These are phyloP conservation scores for Diadromus collaris DNA, from an alignment of 2,888 invertebrate genomes.

Conservation along the genomic window DNA sequence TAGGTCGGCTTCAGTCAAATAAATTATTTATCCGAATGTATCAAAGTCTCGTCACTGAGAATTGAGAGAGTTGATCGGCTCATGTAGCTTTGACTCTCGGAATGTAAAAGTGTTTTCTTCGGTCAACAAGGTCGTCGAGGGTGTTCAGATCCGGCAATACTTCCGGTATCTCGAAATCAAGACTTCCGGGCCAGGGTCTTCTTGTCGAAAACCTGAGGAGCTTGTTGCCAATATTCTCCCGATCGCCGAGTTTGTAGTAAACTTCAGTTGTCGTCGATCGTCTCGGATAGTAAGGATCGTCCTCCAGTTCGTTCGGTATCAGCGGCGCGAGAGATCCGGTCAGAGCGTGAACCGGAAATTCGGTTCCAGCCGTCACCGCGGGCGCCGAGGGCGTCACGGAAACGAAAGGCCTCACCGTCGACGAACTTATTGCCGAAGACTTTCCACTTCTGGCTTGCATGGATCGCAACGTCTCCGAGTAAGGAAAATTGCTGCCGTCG, in stretches of 20 bases:
- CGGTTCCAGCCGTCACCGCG: conserved; percentile 52
- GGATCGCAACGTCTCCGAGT: conserved; percentile 71
- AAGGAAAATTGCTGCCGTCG: conserved; percentile 67
- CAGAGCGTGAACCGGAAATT: conserved; percentile 67
- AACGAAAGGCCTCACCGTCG: neutral
- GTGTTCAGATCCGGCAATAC: conserved; percentile 74
- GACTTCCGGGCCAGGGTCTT: conserved; percentile 50
- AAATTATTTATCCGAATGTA: too few relatives aligned
- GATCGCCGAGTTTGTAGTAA: conserved; percentile 69
- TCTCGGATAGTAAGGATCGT: conserved; percentile 76
- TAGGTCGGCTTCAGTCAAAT: too few relatives aligned
- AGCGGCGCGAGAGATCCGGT: conserved; percentile 68
- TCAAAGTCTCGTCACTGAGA: too few relatives aligned
- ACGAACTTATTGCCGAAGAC: neutral
- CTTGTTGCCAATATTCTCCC: conserved; percentile 51
- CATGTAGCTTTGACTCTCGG: conserved; percentile 66
- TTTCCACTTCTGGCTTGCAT: conserved; percentile 66
- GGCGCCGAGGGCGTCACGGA: conserved; percentile 33
- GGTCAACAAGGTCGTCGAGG: conserved; percentile 75
- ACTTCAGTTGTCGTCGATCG: conserved; percentile 70
- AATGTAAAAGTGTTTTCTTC: conserved; percentile 74
- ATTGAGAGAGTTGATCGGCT: neutral
- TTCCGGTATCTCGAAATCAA: conserved; percentile 71
- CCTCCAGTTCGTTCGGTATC: conserved; percentile 69
- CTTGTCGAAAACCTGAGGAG: conserved; percentile 57